These are phyloP conservation scores for Dioctria rufipes DNA, from an alignment of 2,888 invertebrate species.

Conservation along the genomic window DNA sequence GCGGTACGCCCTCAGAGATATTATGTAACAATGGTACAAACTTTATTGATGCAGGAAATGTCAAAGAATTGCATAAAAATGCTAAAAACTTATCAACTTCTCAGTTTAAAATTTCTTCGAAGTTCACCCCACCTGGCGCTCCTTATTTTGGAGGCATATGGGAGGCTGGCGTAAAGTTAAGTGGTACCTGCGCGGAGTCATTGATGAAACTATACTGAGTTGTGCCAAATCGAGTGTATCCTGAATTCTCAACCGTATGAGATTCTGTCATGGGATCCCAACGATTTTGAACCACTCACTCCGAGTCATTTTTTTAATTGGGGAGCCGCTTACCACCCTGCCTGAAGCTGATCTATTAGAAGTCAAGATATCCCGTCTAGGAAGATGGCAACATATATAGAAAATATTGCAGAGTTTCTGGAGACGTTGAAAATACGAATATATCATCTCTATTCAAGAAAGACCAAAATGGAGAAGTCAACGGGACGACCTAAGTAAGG, in stretches of 20 bases:
- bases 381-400: background rate
- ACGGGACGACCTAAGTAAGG: background rate
- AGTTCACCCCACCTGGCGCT: constrained; percentile 63
- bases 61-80: too few species aligned
- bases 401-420: background rate
- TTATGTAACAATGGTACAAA: too few species aligned
- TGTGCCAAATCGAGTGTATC: constrained; percentile 61
- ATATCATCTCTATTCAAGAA: background rate
- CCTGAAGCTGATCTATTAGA: background rate
- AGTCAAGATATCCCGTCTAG: background rate
- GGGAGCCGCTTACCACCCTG: background rate
- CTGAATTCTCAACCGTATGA: constrained; percentile 62
- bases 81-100: too few species aligned
- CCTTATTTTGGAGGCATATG: constrained; percentile 64
- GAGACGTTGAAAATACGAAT: background rate
- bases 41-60: too few species aligned
- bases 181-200: constrained; percentile 61
- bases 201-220: constrained; percentile 60
- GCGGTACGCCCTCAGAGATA: too few species aligned
- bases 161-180: constrained; percentile 65
- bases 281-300: constrained; percentile 35
- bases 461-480: background rate
- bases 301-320: constrained; percentile 2
- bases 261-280: constrained; percentile 53
- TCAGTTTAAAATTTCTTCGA: constrained; percentile 59